These are phyloP conservation scores for Ephydatia muelleri DNA, from an alignment of 37 sponge, comb jelly and placozoan species.

Conservation along the genomic window DNA sequence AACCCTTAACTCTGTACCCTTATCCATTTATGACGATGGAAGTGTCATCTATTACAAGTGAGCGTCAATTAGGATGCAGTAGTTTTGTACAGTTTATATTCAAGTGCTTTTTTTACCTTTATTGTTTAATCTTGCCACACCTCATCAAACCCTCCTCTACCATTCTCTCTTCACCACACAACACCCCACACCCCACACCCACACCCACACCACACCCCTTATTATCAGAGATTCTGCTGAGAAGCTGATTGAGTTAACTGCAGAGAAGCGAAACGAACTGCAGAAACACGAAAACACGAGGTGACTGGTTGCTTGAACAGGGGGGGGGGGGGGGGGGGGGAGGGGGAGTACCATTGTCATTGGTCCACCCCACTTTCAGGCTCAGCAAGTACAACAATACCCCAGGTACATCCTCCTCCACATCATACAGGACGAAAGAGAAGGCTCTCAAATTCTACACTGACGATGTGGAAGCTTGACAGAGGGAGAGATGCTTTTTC, in stretches of 20 bases:
- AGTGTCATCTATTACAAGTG: conserved; percentile 82
- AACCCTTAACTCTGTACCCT: conserved; percentile 51
- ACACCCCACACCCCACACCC: not conserved
- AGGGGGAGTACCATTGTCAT: not conserved
- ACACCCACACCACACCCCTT: not conserved
- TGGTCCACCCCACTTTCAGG: not conserved
- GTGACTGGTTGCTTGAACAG: conserved; percentile 22
- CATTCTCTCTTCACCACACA: not conserved
- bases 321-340: no score
- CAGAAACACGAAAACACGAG: conserved; percentile 75
- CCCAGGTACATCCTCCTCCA: conserved; percentile 10
- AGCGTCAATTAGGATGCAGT: conserved; percentile 8
- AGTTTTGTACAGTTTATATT: not conserved
- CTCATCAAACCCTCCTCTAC: not conserved
- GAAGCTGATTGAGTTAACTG: conserved; percentile 44
- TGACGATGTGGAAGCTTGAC: conserved; percentile 51
- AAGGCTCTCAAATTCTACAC: conserved; percentile 82
- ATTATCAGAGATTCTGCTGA: conserved; percentile 73
- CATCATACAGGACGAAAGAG: conserved; percentile 46
- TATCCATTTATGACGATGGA: conserved; percentile 88
- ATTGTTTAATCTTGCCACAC: not conserved
- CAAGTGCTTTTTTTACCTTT: not conserved
- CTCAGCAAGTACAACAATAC: conserved; percentile 38
- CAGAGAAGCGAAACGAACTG: conserved; percentile 64
- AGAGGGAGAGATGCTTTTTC: not conserved